Base-by-base conservation (phyloP, 2,888 invertebrate species). In the Shargacucullia verbasci region DNA sequence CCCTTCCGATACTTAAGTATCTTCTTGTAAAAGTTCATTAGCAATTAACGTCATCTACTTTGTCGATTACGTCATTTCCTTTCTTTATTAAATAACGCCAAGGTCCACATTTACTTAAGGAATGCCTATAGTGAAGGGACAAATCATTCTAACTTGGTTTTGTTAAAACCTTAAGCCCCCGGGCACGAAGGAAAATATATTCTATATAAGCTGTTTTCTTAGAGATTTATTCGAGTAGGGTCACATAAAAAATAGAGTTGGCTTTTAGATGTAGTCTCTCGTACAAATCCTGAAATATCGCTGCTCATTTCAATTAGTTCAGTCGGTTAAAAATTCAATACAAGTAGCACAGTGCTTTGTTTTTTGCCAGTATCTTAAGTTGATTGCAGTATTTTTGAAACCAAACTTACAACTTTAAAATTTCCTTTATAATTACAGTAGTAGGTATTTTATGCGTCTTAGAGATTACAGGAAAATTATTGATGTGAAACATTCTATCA, bases 21-120 rank as follows among this genome's bases (percentile, higher is more conserved):
- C 73, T 79, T 86, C 88, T 90, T 90, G 90, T 88, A 84, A 89
- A 87, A 85, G 85, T 91, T 92, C 90, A 91, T 92, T 91, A 90
- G 88, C 88, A 88, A 91, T 89, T 85, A 87, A 85, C 79, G 74
- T 80, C 83, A 81, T 84, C 83, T 82, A 77, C 78, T 81, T 79
- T 76, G 71, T 70, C 71, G 63, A 69, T 70, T 71, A 73, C 70
- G 63, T 66, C 45, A 69, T 69, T 72, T 56, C 58, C 66, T 72
- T 78, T 54, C 59, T 79, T 75, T 76, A 76, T 76, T 73, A 73
- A 74, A 74, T 65, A 62, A 64, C 40, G 27, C 40, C 20, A 34
- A n/a, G n/a, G 38, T 13, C 41, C 44, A 37, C 50, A 45, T 44
- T 61, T 48, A 52, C 52, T 45, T 39, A 41, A 31, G 14, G 25